These are phyloP conservation scores for Pseudomyrmex cubaensis DNA, from an alignment of 1,140 invertebrate genomes.

Conservation along the genomic window DNA sequence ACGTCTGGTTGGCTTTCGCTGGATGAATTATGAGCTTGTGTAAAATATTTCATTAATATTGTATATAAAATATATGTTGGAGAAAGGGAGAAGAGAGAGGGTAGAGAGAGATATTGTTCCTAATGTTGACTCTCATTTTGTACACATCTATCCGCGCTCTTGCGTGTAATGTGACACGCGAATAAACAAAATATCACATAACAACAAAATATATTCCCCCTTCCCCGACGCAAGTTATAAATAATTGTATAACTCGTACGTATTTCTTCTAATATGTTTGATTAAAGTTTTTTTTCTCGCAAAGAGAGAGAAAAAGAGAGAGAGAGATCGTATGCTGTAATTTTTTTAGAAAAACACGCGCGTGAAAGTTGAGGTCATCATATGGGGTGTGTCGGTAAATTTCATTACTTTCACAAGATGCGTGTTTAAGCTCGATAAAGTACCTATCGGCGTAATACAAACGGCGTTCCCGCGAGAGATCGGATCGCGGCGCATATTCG, in stretches of 20 bases:
- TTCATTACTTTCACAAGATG: background rate
- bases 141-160: background rate
- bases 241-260: background rate
- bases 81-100: too few relatives aligned
- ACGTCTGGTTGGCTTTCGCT: conserved; percentile 5
- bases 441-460: background rate
- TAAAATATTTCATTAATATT: conserved; percentile 23
- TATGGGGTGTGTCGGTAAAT: background rate
- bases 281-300: background rate
- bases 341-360: background rate
- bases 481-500: conserved; percentile 34
- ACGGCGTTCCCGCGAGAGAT: conserved; percentile 18
- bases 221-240: background rate
- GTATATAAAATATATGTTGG: background rate
- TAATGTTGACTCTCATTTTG: background rate
- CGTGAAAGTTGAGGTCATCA: background rate
- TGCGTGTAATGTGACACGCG: background rate
- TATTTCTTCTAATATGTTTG: background rate
- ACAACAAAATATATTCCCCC: background rate
- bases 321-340: background rate
- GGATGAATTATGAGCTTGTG: background rate
- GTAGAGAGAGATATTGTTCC: background rate
- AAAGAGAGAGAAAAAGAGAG: background rate
- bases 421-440: background rate
- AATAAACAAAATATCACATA: background rate